Conservation (phyloP, 2,888 invertebrate genomes). For the Heliconius cydno region DNA sequence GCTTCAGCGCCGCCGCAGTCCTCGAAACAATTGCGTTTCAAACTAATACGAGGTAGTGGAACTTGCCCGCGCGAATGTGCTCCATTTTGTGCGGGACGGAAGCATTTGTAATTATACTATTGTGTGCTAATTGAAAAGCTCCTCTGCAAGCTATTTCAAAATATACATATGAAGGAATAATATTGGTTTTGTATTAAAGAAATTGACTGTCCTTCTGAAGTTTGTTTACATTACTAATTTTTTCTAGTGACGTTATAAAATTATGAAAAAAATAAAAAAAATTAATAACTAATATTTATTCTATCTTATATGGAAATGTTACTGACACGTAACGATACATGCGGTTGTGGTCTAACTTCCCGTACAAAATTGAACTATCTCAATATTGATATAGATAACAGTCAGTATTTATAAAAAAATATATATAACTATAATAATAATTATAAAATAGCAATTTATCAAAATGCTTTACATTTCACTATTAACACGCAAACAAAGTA, state of each 20-base stretch:
- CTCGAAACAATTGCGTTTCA: conserved; percentile 67
- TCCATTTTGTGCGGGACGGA: conserved; percentile 25
- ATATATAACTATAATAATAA: background rate
- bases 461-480: conserved; percentile 13
- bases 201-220: background rate
- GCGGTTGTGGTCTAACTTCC: too few species aligned
- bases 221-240: background rate
- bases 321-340: background rate
- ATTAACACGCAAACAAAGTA: conserved; percentile 46
- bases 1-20: conserved; percentile 46
- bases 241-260: too few species aligned
- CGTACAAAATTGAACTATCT: too few species aligned
- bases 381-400: too few species aligned
- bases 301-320: background rate
- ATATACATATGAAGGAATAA: background rate
- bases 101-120: conserved; percentile 18
- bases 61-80: conserved; percentile 54
- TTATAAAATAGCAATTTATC: conserved; percentile 7
- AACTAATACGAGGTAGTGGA: conserved; percentile 65
- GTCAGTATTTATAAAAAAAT: background rate
- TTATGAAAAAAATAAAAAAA: background rate
- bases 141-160: background rate
- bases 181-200: background rate
- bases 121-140: conserved; percentile 18
- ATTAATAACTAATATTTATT: background rate